Evolutionary conservation across 2,797 vertebrate species (phyloP), one percentile per base, ranked within the genome.

Genomic region (Nasua narica): DNA sequence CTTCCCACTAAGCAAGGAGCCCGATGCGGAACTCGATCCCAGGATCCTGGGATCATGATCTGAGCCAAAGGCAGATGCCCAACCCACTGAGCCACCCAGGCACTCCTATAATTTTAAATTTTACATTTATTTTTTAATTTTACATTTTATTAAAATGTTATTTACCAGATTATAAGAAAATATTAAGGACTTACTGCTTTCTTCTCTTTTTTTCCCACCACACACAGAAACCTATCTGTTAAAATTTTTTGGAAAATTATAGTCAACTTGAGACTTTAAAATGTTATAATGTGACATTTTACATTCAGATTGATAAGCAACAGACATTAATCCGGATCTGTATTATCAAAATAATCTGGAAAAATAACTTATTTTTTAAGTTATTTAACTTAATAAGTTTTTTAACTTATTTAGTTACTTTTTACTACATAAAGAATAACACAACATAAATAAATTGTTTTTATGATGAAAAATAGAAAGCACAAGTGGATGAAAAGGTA

Each of bases 221-320:
- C 29, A 54, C 23, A 29, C 27, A 32, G 79, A 21, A 79, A 74
- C 9, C 35, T 65, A 9, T 50, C 15, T 70, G 2, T 70, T 77
- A 87, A 89, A 60, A 32, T 62, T 83, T 13, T 56, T 5, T 93
- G 32, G 46, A 77, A 86, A 96, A 62, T 54, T 69, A 35, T 48
- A 74, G 29, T 48, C 15, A 25, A 72, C 1, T 2, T 54, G 21
- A 84, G 84, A 50, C 37, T 84, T 70, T 83, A 87, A 84, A 82
- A 56, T 91, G 54, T 96, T 77, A 43, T 70, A 48, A 37, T 69
- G 18, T n/a, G 77, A 25, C 50, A 88, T 92, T 93, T 96, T 87
- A 21, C 2, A 70, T 56, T n/a, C 8, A 79, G 5, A 46, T 43
- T 72, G 25, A 70, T 35, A 87, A 87, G 87, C 12, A 70, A 11